Conservation (phyloP, 35 echinoderm and acorn worm species). For the Ophiothrix spiculata region DNA sequence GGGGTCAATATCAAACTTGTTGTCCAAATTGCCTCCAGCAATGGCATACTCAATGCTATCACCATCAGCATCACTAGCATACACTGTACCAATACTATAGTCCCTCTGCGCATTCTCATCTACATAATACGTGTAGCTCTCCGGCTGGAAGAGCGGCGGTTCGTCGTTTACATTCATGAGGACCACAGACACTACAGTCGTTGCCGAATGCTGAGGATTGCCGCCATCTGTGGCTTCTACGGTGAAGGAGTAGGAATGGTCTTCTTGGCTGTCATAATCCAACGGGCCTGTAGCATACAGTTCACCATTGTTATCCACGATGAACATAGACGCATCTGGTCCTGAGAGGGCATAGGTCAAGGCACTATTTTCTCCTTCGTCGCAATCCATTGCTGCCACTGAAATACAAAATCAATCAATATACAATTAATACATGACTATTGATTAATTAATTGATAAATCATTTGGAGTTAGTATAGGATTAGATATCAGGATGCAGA, state of each 20-base stretch:
- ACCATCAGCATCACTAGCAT: conserved; percentile 82
- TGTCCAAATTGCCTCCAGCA: conserved; percentile 17
- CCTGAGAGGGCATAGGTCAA: conserved; percentile 53
- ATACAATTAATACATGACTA: neutral
- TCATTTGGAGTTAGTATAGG: too few relatives aligned
- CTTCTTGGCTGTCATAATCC: conserved; percentile 36
- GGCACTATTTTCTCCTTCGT: conserved; percentile 49
- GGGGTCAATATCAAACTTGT: conserved; percentile 48
- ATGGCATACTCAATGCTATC: conserved; percentile 52
- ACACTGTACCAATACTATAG: conserved; percentile 82
- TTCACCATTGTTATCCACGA: conserved; percentile 29
- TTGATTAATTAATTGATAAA: too few relatives aligned
- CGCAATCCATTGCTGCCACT: conserved; percentile 63
- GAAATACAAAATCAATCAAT: conserved; percentile 1
- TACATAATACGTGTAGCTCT: conserved; percentile 60
- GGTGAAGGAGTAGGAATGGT: conserved; percentile 30
- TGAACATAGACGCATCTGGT: conserved; percentile 50
- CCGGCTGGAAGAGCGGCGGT: conserved; percentile 57
- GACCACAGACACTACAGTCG: conserved; percentile 37
- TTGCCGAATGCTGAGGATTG: neutral
- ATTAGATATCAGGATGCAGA: too few relatives aligned
- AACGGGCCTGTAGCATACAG: conserved; percentile 26
- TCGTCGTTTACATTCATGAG: conserved; percentile 64
- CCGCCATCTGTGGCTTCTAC: conserved; percentile 40
- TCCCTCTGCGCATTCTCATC: conserved; percentile 62